A percentile compares a stretch with the other conserved stretches of the same genome.
Evolutionary conservation across 2,797 vertebrate species (phyloP).

Genomic region (Oreortyx pictus): DNA sequence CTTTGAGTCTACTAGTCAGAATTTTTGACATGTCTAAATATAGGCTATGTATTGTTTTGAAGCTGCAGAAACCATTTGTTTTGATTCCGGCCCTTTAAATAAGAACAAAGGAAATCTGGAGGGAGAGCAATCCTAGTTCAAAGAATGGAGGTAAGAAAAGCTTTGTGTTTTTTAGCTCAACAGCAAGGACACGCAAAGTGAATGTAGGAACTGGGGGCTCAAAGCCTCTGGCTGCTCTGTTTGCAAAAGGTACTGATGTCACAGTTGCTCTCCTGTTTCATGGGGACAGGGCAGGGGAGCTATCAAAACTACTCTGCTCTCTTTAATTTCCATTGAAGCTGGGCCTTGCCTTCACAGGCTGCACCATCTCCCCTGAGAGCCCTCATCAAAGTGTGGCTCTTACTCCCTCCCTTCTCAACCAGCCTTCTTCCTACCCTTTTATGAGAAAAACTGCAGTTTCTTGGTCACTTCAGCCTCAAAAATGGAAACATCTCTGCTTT

Average conservation of each 20-base stretch:
- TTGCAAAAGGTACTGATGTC: not conserved
- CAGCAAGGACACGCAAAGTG: not conserved
- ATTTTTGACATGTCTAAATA: slow-evolving; percentile 28
- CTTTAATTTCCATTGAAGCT: not conserved
- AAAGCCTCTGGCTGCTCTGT: not conserved
- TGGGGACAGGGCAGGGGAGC: not conserved
- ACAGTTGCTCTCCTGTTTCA: not conserved
- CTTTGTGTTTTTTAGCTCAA: not conserved
- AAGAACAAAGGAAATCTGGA: slow-evolving; percentile 46
- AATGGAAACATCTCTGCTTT: not conserved
- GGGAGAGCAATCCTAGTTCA: not conserved
- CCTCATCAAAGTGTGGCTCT: fast-evolving
- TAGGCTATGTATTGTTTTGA: slow-evolving; percentile 4
- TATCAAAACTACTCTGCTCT: not conserved
- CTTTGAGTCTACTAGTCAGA: not conserved
- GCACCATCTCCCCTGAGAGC: not conserved
- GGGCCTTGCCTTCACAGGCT: not conserved
- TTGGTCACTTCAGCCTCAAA: not conserved
- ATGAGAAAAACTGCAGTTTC: not conserved
- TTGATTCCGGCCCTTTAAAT: slow-evolving; percentile 6
- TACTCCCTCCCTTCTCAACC: not conserved
- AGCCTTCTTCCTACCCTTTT: not conserved
- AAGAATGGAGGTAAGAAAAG: not conserved
- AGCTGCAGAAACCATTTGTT: slow-evolving; percentile 28
- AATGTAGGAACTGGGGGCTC: not conserved